Percentiles rank a stretch among this genome's conserved stretches.
phyloP scores from a whole-genome alignment of 1,140 invertebrate species.

The Drosophila bipectinata region DNA sequence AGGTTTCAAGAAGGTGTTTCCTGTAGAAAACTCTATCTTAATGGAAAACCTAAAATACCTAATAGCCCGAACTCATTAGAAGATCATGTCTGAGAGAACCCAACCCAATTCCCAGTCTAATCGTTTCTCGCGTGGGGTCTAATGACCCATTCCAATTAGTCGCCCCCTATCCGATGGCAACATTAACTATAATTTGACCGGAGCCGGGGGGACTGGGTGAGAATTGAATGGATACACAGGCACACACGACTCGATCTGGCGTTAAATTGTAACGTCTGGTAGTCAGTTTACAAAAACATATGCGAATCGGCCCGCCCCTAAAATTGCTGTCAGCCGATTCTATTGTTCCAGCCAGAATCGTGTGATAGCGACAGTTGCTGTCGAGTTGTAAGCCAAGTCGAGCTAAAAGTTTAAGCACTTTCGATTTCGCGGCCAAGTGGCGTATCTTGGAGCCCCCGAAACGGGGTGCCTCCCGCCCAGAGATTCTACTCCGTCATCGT shows the following conservation, averaged over 20 bases:
- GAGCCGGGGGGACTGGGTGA: slow-evolving; percentile 37
- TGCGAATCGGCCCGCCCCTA: slow-evolving; percentile 45
- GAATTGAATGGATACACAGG: slow-evolving; percentile 43
- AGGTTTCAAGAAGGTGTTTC: background rate
- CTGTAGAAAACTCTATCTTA: background rate
- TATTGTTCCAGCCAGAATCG: slow-evolving; percentile 55
- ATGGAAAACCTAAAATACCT: background rate
- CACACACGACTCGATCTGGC: slow-evolving; percentile 42
- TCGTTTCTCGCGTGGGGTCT: slow-evolving; percentile 33
- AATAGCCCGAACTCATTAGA: background rate
- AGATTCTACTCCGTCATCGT: slow-evolving; percentile 30
- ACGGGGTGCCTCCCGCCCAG: slow-evolving; percentile 2
- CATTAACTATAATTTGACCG: slow-evolving; percentile 41
- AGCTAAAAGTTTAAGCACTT: slow-evolving; percentile 57
- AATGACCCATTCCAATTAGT: slow-evolving; percentile 46
- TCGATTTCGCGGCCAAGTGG: slow-evolving; percentile 53
- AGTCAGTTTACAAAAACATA: slow-evolving; percentile 54
- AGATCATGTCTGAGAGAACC: background rate
- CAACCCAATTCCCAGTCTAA: slow-evolving; percentile 1
- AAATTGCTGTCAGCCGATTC: slow-evolving; percentile 53
- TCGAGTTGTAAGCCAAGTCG: slow-evolving; percentile 24
- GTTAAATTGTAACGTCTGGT: slow-evolving; percentile 69
- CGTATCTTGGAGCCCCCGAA: slow-evolving; percentile 17
- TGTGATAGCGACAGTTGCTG: slow-evolving; percentile 27
- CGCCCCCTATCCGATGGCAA: background rate